A percentile compares a stretch with the other conserved stretches of the same genome.
These are phyloP conservation scores for Rhagoletis pomonella DNA, from an alignment of 1,140 invertebrate species.

Conservation along the genomic window DNA sequence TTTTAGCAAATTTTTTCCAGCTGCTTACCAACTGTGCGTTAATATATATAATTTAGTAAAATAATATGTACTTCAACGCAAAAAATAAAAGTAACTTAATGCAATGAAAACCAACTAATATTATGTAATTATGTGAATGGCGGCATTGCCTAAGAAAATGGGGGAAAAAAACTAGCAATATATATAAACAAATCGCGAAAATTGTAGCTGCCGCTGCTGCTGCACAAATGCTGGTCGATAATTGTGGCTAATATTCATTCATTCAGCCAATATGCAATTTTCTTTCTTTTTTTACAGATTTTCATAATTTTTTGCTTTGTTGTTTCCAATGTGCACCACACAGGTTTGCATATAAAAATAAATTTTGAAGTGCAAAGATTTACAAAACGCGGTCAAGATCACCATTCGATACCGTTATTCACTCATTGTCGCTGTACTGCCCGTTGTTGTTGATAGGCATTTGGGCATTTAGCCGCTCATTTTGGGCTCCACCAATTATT, in stretches of 20 bases:
- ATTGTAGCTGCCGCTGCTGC: background rate
- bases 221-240: constrained; percentile 30
- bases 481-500: constrained; percentile 40
- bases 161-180: background rate
- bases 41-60: constrained; percentile 25
- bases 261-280: constrained; percentile 45
- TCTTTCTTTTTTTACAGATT: constrained; percentile 13
- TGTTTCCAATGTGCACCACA: background rate
- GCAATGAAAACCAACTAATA: constrained; percentile 13
- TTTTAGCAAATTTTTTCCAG: constrained; percentile 38
- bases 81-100: background rate
- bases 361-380: constrained; percentile 41
- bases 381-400: constrained; percentile 42
- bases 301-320: background rate
- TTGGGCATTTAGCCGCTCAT: background rate
- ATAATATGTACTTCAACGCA: background rate
- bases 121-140: constrained; percentile 52
- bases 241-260: constrained; percentile 35
- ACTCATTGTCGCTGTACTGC: background rate
- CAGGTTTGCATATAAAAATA: too few species aligned
- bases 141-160: background rate
- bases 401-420: background rate
- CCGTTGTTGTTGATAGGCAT: constrained; percentile 13
- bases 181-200: constrained; percentile 3
- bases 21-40: constrained; percentile 52